Conservation (phyloP, 2,888 invertebrate species). For the Choreutis nemorana region DNA sequence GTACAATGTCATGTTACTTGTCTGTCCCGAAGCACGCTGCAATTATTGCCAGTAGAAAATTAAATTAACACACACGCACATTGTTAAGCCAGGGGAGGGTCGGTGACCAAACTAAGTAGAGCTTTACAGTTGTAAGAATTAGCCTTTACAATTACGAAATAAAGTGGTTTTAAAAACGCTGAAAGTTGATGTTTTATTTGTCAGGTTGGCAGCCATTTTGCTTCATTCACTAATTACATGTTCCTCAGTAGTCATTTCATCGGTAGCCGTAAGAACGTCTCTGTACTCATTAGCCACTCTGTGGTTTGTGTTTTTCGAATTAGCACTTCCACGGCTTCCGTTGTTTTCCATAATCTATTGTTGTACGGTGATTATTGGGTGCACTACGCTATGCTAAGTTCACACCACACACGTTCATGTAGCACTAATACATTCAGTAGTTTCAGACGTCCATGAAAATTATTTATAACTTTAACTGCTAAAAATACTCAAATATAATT, state of each 20-base stretch:
- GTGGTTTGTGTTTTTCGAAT: slow-evolving; percentile 63
- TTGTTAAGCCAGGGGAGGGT: slow-evolving; percentile 38
- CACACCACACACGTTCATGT: no score
- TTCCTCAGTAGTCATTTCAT: slow-evolving; percentile 49
- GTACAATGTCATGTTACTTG: slow-evolving; percentile 39
- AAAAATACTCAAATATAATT: no score
- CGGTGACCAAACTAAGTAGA: slow-evolving; percentile 25
- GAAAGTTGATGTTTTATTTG: slow-evolving; percentile 14
- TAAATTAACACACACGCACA: slow-evolving; percentile 63
- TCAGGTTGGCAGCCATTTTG: slow-evolving; percentile 57
- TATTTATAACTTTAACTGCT: no score
- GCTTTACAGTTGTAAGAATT: slow-evolving; percentile 9
- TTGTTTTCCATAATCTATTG: slow-evolving; percentile 40
- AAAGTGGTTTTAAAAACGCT: slow-evolving; percentile 8
- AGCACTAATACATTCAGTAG: no score
- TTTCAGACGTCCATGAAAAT: no score
- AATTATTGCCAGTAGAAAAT: slow-evolving; percentile 61
- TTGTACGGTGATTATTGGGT: slow-evolving; percentile 34
- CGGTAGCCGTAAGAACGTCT: slow-evolving; percentile 44
- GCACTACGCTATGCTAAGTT: no score
- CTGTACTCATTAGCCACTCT: slow-evolving; percentile 46
- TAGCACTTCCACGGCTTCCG: slow-evolving; percentile 58
- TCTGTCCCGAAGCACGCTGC: slow-evolving; percentile 30
- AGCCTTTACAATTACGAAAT: neutral
- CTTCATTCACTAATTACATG: slow-evolving; percentile 53